These are phyloP conservation scores for Callospermophilus lateralis DNA, from an alignment of 2,113 vertebrate species.

Conservation along the genomic window DNA sequence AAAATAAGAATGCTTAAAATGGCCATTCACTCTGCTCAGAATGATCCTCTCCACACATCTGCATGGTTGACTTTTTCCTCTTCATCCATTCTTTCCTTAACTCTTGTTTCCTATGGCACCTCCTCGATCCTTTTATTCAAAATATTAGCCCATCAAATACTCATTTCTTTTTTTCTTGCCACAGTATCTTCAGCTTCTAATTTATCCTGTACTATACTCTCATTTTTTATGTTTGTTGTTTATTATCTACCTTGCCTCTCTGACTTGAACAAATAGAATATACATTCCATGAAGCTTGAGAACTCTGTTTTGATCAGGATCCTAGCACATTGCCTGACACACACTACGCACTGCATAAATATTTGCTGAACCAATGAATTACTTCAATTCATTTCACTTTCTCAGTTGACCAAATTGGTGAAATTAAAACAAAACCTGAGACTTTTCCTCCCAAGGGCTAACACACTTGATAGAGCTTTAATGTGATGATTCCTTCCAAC, in stretches of 20 bases:
- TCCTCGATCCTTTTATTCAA: not conserved
- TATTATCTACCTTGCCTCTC: not conserved
- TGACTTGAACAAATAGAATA: not conserved
- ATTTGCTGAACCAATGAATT: not conserved
- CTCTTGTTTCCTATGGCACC: not conserved
- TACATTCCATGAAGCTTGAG: not conserved
- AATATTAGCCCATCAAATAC: not conserved
- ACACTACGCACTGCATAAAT: not conserved
- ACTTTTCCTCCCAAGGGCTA: not conserved
- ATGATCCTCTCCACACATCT: not conserved
- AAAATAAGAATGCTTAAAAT: not conserved
- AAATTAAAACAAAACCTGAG: slow-evolving; percentile 27
- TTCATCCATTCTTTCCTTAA: not conserved
- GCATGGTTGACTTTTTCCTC: not conserved
- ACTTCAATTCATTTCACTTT: slow-evolving; percentile 39
- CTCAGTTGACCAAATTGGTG: not conserved
- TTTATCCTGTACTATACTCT: not conserved
- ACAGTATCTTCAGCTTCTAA: not conserved
- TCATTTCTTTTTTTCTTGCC: not conserved
- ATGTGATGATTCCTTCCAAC: not conserved
- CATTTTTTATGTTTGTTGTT: not conserved
- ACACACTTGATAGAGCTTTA: not conserved
- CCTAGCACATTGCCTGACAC: not conserved
- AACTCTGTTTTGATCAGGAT: not conserved
- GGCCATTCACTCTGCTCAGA: not conserved